Conservation (phyloP, 2,888 invertebrate genomes). For the Zygaena filipendulae region DNA sequence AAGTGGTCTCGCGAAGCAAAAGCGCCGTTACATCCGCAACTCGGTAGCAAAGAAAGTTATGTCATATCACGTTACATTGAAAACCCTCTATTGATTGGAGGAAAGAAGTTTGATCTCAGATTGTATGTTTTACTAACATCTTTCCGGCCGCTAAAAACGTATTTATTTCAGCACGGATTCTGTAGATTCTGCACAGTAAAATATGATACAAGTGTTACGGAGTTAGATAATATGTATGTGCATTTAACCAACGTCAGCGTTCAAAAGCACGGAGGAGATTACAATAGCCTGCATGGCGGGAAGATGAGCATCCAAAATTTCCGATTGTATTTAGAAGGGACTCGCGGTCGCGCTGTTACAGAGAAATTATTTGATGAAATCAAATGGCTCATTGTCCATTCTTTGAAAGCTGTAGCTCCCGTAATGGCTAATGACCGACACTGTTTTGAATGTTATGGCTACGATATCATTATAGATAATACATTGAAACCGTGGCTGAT, state of each 20-base stretch:
- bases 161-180: slow-evolving; percentile 92
- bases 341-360: slow-evolving; percentile 87
- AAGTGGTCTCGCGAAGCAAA: slow-evolving; percentile 90
- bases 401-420: slow-evolving; percentile 90
- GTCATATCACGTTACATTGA: slow-evolving; percentile 98
- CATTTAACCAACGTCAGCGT: slow-evolving; percentile 97
- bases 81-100: slow-evolving; percentile 93
- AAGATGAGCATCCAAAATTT: slow-evolving; percentile 95
- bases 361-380: slow-evolving; percentile 90
- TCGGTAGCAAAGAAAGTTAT: slow-evolving; percentile 86
- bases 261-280: slow-evolving; percentile 97
- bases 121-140: slow-evolving; percentile 94
- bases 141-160: slow-evolving; percentile 92
- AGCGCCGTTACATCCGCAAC: slow-evolving; percentile 84
- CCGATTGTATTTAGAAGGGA: slow-evolving; percentile 89
- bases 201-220: slow-evolving; percentile 89
- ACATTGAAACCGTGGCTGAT: slow-evolving; percentile 94
- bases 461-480: slow-evolving; percentile 96
- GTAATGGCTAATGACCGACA: slow-evolving; percentile 94
- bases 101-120: slow-evolving; percentile 95
- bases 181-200: slow-evolving; percentile 97
- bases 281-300: slow-evolving; percentile 93
- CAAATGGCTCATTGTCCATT: slow-evolving; percentile 91
- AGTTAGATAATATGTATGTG: slow-evolving; percentile 92
- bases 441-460: slow-evolving; percentile 95